Base-by-base conservation (phyloP, 1,140 invertebrate species). In the Drosophila pachea region DNA sequence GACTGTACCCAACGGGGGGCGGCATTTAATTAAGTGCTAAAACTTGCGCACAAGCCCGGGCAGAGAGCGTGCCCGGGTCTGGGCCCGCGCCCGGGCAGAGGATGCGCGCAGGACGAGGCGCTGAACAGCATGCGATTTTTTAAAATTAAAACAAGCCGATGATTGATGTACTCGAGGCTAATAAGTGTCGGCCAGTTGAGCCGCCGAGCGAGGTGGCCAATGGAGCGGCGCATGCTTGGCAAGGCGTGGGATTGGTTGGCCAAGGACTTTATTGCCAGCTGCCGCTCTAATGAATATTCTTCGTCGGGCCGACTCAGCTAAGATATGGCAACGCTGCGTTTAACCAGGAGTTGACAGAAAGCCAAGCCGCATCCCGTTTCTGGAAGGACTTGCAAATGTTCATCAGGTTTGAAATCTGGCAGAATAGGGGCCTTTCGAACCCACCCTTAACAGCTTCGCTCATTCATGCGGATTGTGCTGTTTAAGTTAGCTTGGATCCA, bases 101-200 rank as follows among this genome's bases (percentile, higher is more conserved):
- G n/a, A n/a, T 49, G 31, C 22, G 22, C 22, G 22, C 60, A 53
- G 9, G 36, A 38, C 36, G 12, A 48, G 5, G 7, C 48, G 31
- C 29, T 14, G 43, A 78, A 77, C 76, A 78, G 77, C 73, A 58
- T 75, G 78, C 62, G 65, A 78, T 83, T 83, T 75, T 78, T 83
- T 82, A 67, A 83, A 83, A 73, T 83, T 83, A 83, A 83, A 83
- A 83, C 79, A 78, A 84, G 75, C 73, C 64, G 68, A 83, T 83
- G 78, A 83, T 83, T 83, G 78, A 83, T 83, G 78, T 83, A 83
- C 78, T 83, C 78, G 73, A 83, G 58, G 78, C 75, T 83, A 84
- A 83, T 78, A 77, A 83, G 79, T 74, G 72, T 71, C 71, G 45
- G 68, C 62, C 64, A 71, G 36, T 50, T 68, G 49, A 56, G 60